A percentile compares a stretch with the other conserved stretches of the same genome.
These are phyloP conservation scores for Ceratina calcarata DNA, from an alignment of 1,140 invertebrate genomes.

Conservation along the genomic window DNA sequence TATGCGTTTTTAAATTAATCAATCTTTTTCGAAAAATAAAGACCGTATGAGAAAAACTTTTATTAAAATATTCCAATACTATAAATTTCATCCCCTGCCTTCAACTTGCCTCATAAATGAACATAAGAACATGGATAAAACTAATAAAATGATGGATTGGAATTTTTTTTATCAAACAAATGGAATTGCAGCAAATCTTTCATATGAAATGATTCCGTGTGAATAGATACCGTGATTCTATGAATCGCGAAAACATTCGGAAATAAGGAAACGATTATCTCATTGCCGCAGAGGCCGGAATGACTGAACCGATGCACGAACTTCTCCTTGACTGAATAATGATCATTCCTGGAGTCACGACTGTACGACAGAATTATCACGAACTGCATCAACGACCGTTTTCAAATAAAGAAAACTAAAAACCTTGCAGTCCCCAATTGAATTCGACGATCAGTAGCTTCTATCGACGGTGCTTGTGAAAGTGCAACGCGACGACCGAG, in stretches of 20 bases:
- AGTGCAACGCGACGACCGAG: neutral
- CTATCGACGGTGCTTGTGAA: slow-evolving; percentile 13
- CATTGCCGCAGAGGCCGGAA: slow-evolving; percentile 34
- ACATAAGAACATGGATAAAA: no score
- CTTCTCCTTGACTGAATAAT: slow-evolving; percentile 43
- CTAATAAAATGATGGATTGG: no score
- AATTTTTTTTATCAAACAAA: no score
- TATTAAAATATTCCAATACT: no score
- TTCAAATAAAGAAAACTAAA: no score
- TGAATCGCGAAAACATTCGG: slow-evolving; percentile 27
- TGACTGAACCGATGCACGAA: neutral
- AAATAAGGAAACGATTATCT: slow-evolving; percentile 57
- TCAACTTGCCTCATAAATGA: no score
- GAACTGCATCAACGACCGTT: neutral
- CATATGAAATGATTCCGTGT: neutral
- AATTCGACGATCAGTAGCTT: slow-evolving; percentile 22
- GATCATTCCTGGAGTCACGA: slow-evolving; percentile 13
- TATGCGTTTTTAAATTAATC: no score
- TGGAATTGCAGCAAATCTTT: no score
- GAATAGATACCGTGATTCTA: neutral
- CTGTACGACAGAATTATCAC: neutral
- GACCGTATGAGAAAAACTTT: no score
- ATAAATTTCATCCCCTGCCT: no score
- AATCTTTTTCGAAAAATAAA: no score
- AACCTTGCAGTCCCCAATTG: neutral